Evolutionary conservation across 2,888 invertebrate genomes (phyloP).

Genomic region (Drosophila diplacantha): DNA sequence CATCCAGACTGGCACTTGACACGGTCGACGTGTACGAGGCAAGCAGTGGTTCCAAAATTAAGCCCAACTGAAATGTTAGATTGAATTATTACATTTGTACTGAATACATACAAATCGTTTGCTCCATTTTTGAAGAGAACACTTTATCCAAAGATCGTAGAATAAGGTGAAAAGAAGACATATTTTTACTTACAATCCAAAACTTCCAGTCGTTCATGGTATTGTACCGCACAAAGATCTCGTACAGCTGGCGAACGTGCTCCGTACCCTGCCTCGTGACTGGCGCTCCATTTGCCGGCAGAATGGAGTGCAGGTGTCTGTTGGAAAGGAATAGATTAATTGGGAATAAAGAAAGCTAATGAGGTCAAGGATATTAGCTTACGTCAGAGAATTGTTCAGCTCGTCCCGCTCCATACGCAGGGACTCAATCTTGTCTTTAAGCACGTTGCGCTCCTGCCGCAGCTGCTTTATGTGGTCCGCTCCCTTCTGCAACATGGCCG

Average conservation of each 20-base stretch:
- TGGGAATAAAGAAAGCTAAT: too few relatives aligned
- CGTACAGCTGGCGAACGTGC: conserved; percentile 95
- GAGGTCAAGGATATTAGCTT: conserved; percentile 44
- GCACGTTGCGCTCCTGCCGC: conserved; percentile 88
- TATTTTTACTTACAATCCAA: conserved; percentile 88
- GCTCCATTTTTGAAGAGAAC: neutral
- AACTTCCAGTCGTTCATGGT: conserved; percentile 98
- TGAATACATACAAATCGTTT: neutral
- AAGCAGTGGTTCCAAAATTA: conserved; percentile 92
- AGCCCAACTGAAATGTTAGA: conserved; percentile 86
- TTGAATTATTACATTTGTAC: neutral
- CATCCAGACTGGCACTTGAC: conserved; percentile 92
- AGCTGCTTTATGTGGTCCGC: conserved; percentile 96
- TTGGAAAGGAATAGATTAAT: neutral
- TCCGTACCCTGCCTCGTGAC: conserved; percentile 92
- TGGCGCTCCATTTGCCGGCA: conserved; percentile 97
- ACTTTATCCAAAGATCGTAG: too few relatives aligned
- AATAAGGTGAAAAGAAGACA: neutral
- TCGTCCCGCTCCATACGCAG: conserved; percentile 93
- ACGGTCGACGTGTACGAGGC: conserved; percentile 94
- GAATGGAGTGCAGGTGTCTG: conserved; percentile 94
- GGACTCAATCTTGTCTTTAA: conserved; percentile 93
- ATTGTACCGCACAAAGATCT: conserved; percentile 90
- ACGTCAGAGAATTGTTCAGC: conserved; percentile 94
- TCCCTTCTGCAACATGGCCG: conserved; percentile 97